Percentiles rank a stretch among this genome's conserved stretches.
Conservation (phyloP, 2,888 invertebrate genomes). For the Tenthredo scrophulariae region DNA sequence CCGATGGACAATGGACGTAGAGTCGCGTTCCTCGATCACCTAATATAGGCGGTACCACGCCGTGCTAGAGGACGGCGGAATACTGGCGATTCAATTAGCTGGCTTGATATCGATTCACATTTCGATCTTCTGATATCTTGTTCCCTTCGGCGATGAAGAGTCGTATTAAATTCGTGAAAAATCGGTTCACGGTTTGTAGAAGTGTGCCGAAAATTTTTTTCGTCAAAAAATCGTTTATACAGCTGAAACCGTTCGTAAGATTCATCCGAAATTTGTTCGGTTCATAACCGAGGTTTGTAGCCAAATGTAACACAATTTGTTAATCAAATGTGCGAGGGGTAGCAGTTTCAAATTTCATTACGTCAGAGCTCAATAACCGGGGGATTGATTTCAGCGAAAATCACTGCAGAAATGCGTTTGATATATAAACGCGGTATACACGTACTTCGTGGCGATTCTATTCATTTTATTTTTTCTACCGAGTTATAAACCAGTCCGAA, state of each 20-base stretch:
- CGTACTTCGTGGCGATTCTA: not conserved
- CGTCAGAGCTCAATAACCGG: not conserved
- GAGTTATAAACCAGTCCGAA: not conserved
- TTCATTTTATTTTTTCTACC: not conserved
- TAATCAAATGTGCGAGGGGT: not conserved
- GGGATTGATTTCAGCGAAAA: not conserved
- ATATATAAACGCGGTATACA: not conserved
- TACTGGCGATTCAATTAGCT: not conserved
- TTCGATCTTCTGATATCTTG: not conserved
- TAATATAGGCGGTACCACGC: not conserved
- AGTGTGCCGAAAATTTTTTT: not conserved
- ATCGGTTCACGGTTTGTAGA: not conserved
- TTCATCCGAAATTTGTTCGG: not conserved
- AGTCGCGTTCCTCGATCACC: constrained; percentile 2
- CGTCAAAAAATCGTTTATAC: not conserved
- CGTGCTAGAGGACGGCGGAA: not conserved
- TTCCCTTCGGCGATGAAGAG: not conserved
- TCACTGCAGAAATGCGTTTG: not conserved
- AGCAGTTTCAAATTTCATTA: not conserved
- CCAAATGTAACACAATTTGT: not conserved
- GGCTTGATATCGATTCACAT: not conserved
- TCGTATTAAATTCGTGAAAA: not conserved
- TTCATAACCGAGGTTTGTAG: not conserved
- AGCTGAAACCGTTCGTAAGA: not conserved
- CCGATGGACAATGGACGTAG: constrained; percentile 37